Evolutionary conservation across 2,888 invertebrate species (phyloP), one percentile per base, ranked within the genome.

Genomic region (Philaethria dido): DNA sequence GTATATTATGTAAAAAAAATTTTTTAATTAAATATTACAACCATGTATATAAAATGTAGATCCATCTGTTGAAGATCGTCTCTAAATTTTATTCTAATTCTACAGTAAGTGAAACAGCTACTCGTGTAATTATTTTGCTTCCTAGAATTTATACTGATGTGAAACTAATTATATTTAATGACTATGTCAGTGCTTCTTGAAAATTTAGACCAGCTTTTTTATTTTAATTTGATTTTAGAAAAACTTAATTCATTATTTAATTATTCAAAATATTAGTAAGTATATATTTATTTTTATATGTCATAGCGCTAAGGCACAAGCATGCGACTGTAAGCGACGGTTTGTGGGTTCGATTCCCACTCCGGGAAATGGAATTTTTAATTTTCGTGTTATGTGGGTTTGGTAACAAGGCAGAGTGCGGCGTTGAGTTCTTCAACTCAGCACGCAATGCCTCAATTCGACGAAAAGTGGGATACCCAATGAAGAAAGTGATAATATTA

Each of bases 151-250:
- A 52, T 13, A 52, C 29, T 33, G 52, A 29, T 52, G 52, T 52
- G 52, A 52, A 52, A 52, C 5, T 52, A 33, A 52, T 52, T 52
- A 52, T 52, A 52, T 52, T 52, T 52, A 52, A 52, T 33, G 52
- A 5, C 52, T 33, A 52, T 11, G 29, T 52, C 52, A 52, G 33
- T 52, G 52, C 52, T 52, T 33, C 52, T 52, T 52, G 52, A 52
- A 52, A 52, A 52, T 18, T 16, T 33, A 4, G 52, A 52, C 11
- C 52, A 52, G 52, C 52, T 52, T 18, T n/a, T 52, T 52, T 33
- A 52, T 52, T 52, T 52, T 33, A 16, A 52, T 52, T 52, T 52
- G 16, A 52, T 52, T 52, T 52, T 52, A 52, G 50, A 52, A 52
- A 52, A 52, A 52, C 52, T 52, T 52, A 33, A 39, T 39, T 39